Evolutionary conservation across 2,888 invertebrate genomes (phyloP).

Genomic region (Conus canariensis): DNA sequence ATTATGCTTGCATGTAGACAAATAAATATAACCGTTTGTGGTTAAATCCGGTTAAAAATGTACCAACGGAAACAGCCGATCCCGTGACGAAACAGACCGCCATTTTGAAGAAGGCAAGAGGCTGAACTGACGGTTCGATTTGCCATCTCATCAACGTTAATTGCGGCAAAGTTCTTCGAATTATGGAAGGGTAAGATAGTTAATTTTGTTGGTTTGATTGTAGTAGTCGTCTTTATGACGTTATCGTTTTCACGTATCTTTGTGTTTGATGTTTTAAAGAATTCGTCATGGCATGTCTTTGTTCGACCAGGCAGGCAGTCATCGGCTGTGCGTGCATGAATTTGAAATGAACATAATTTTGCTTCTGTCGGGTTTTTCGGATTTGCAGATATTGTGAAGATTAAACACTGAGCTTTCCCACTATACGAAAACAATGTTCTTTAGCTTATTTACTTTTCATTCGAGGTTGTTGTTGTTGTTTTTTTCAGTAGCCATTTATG

Average conservation of each 20-base stretch:
- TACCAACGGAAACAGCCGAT: constrained; percentile 31
- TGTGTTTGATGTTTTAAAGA: background rate
- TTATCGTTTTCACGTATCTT: background rate
- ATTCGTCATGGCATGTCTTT: constrained; percentile 8
- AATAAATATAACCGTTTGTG: background rate
- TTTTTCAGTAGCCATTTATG: too few species aligned
- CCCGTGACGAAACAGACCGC: constrained; percentile 37
- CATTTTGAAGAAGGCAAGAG: constrained; percentile 31
- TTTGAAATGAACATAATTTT: constrained; percentile 27
- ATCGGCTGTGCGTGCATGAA: background rate
- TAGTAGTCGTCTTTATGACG: background rate
- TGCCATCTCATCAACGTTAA: constrained; percentile 17
- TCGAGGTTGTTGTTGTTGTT: too few species aligned
- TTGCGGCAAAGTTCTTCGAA: constrained; percentile 17
- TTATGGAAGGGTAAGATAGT: constrained; percentile 24
- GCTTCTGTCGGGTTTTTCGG: background rate
- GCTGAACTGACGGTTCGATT: background rate
- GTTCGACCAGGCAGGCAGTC: background rate
- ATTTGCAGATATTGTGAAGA: too few species aligned
- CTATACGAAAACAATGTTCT: too few species aligned
- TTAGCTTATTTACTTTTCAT: too few species aligned
- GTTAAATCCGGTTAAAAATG: background rate
- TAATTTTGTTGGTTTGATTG: background rate
- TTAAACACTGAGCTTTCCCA: too few species aligned
- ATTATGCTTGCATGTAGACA: background rate